Evolutionary conservation across 2,113 vertebrate species (phyloP), one percentile per base, ranked within the genome.

Genomic region (Drymodes brunneopygia): DNA sequence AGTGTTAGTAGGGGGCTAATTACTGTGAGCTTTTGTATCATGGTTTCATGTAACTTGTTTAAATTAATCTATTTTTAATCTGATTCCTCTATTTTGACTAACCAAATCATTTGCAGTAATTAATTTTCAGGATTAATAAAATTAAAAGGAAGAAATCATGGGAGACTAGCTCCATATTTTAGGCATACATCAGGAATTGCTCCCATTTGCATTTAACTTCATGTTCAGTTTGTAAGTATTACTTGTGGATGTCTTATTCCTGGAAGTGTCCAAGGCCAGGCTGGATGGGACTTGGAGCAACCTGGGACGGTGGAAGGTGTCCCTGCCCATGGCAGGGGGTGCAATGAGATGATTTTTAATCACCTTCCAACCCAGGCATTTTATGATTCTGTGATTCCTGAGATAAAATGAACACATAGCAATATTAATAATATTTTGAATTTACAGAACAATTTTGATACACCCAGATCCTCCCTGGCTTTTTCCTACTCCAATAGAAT

Each of bases 41-140:
- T 72, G 33, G 71, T 90, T 95, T 90, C 66, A 40, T 70, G 56
- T 80, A 82, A n/a, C 57, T 90, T 75, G 23, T 66, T 93, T 35
- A n/a, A 86, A 65, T 86, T 53, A 25, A 58, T 53, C 47, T 90
- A 70, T 80, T 95, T 80, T 86, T 91, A 85, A 90, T 95, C 66
- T 73, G 38, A 91, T 70, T 87, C 62, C 60, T 82, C n/a, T 91
- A 44, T 94, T 96, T 85, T 88, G 74, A 64, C 84, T 95, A 91
- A 96, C 77, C 27, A 77, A 94, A 90, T 79, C 53, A 79, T 86
- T 86, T 87, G 36, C 50, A 66, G 64, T 83, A 93, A 92, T 92
- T 91, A 70, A 62, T 80, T 93, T 91, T 87, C 66, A 85, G 62
- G 50, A 85, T 92, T 93, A 94, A 92, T 91, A 79, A 33, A 91